These are phyloP conservation scores for Athetis lepigone DNA, from an alignment of 2,888 invertebrate species.

Conservation along the genomic window DNA sequence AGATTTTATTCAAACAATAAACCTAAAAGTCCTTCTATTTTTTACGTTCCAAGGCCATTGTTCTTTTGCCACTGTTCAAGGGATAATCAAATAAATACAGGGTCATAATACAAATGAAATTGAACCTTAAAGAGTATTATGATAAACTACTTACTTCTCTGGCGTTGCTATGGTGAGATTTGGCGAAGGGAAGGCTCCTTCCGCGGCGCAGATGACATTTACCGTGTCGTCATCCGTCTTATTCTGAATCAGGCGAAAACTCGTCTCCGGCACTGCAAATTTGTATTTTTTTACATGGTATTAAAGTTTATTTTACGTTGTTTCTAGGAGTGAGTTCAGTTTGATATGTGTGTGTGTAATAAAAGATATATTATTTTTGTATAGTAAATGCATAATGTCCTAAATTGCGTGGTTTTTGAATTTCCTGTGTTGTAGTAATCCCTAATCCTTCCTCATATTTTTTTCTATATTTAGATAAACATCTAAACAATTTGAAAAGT, in stretches of 20 bases:
- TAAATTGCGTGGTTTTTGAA: too few relatives aligned
- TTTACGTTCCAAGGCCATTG: neutral
- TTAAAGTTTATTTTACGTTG: constrained; percentile 9
- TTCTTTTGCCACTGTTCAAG: neutral
- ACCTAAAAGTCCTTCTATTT: too few relatives aligned
- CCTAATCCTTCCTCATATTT: too few relatives aligned
- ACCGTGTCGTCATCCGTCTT: constrained; percentile 88
- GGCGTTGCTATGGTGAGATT: constrained; percentile 88
- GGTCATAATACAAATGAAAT: neutral
- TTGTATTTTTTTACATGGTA: constrained; percentile 32
- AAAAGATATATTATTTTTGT: too few relatives aligned
- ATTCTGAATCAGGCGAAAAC: constrained; percentile 88
- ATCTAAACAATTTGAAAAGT: too few relatives aligned
- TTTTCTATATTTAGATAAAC: too few relatives aligned
- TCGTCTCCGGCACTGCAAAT: constrained; percentile 88
- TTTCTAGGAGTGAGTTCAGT: neutral
- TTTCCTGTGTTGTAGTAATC: too few relatives aligned
- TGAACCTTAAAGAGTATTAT: neutral
- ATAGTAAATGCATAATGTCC: too few relatives aligned
- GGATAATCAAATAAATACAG: neutral
- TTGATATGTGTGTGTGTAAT: neutral
- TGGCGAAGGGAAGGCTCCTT: constrained; percentile 90
- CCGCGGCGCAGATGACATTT: constrained; percentile 90
- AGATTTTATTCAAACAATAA: too few relatives aligned
- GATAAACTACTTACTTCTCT: constrained; percentile 77